These are phyloP conservation scores for Pseudobourletiella spinata DNA, from an alignment of 1,140 invertebrate genomes.

Conservation along the genomic window DNA sequence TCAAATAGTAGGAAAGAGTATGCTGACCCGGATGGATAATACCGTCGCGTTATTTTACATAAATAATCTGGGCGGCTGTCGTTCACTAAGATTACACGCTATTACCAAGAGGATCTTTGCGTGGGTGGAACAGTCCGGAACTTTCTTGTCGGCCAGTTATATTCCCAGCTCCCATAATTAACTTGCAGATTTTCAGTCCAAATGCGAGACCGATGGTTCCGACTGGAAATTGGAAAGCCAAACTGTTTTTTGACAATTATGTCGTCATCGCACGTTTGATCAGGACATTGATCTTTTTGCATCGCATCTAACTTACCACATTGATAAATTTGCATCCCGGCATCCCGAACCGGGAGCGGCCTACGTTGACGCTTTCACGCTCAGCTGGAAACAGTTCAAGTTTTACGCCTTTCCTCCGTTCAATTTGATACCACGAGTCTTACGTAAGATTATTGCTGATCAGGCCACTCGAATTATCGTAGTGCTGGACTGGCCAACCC, in stretches of 20 bases:
- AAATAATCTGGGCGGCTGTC: conserved; percentile 17
- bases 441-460: background rate
- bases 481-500: conserved; percentile 1
- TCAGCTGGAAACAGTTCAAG: background rate
- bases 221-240: background rate
- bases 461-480: background rate
- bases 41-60: conserved; percentile 13
- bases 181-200: background rate
- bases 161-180: background rate
- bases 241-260: background rate
- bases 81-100: background rate
- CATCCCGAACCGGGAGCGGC: background rate
- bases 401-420: background rate
- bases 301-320: background rate
- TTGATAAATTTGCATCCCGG: background rate
- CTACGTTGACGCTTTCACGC: background rate
- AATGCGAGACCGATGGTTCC: background rate
- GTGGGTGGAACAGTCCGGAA: background rate
- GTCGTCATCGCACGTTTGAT: too few species aligned
- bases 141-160: background rate
- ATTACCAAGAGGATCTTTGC: conserved; percentile 17
- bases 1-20: background rate
- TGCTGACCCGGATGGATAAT: conserved; percentile 16
- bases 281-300: background rate
- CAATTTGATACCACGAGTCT: background rate